Evolutionary conservation across 1,140 invertebrate species (phyloP).

Genomic region (Kradibia gibbosae): DNA sequence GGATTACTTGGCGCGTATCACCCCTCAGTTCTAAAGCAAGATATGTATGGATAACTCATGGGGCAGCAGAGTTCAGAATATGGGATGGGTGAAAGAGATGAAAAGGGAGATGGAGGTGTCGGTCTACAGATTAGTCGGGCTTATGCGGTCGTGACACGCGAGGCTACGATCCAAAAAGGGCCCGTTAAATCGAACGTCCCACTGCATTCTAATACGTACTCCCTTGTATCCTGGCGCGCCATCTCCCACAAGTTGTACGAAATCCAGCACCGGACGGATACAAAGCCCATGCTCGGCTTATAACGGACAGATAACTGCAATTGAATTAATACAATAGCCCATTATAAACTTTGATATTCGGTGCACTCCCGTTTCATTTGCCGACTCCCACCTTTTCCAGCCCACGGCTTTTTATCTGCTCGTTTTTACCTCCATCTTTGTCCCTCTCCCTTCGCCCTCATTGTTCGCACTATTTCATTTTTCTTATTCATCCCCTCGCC

Average conservation of each 20-base stretch:
- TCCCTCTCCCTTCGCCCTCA: background rate
- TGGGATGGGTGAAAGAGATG: no score
- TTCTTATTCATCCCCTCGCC: background rate
- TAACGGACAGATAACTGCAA: conserved; percentile 58
- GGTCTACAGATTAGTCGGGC: background rate
- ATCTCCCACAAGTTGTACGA: conserved; percentile 54
- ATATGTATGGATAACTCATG: background rate
- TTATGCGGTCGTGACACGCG: background rate
- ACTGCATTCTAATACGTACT: conserved; percentile 52
- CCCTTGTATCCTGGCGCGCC: conserved; percentile 53
- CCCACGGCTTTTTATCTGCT: background rate
- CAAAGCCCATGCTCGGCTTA: conserved; percentile 23
- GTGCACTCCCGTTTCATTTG: background rate
- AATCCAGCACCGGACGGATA: conserved; percentile 32
- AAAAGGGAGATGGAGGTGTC: background rate
- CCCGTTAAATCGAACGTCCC: conserved; percentile 54
- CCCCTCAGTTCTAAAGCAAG: background rate
- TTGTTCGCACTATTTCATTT: background rate
- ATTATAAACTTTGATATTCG: conserved; percentile 53
- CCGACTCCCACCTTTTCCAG: background rate
- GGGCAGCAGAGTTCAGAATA: no score
- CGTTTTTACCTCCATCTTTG: background rate
- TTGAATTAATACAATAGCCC: conserved; percentile 63
- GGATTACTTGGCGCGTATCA: background rate
- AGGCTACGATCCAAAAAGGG: conserved; percentile 6